Percentiles rank a stretch among this genome's conserved stretches.
These are phyloP conservation scores for Idaea dimidiata DNA, from an alignment of 2,888 invertebrate genomes.

Conservation along the genomic window DNA sequence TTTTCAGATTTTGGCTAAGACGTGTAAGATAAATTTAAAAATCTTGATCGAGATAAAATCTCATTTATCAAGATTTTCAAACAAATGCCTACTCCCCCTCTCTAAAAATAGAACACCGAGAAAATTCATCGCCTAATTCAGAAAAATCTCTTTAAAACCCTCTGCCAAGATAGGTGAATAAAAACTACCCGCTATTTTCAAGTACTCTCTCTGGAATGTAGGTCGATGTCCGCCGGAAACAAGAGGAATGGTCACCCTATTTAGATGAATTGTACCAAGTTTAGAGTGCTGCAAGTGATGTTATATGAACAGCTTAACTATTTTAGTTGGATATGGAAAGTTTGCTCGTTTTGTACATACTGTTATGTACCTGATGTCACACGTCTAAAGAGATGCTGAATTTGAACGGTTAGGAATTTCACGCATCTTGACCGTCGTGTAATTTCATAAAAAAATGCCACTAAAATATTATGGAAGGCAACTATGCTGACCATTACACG, in stretches of 20 bases:
- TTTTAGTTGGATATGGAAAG: background rate
- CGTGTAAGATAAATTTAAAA: too few relatives aligned
- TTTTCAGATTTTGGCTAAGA: too few relatives aligned
- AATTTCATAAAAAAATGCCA: too few relatives aligned
- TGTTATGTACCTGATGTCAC: background rate
- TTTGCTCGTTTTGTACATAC: background rate
- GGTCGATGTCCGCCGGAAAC: constrained; percentile 42
- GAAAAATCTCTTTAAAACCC: background rate
- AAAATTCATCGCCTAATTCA: background rate
- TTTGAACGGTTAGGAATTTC: too few relatives aligned
- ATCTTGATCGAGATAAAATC: too few relatives aligned
- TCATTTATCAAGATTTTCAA: background rate
- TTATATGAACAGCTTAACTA: background rate
- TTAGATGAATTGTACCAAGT: constrained; percentile 30
- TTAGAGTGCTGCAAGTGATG: constrained; percentile 2
- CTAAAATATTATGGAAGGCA: too few relatives aligned
- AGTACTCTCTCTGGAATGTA: constrained; percentile 32
- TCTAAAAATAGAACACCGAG: background rate
- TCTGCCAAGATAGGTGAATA: constrained; percentile 22
- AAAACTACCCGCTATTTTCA: constrained; percentile 36
- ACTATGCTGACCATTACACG: constrained; percentile 83
- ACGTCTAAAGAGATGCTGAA: too few relatives aligned
- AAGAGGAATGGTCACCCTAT: constrained; percentile 41
- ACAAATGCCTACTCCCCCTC: background rate
- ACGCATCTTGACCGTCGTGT: too few relatives aligned